phyloP scores from a whole-genome alignment of 2,888 invertebrate genomes.

The Mystacides longicornis region DNA sequence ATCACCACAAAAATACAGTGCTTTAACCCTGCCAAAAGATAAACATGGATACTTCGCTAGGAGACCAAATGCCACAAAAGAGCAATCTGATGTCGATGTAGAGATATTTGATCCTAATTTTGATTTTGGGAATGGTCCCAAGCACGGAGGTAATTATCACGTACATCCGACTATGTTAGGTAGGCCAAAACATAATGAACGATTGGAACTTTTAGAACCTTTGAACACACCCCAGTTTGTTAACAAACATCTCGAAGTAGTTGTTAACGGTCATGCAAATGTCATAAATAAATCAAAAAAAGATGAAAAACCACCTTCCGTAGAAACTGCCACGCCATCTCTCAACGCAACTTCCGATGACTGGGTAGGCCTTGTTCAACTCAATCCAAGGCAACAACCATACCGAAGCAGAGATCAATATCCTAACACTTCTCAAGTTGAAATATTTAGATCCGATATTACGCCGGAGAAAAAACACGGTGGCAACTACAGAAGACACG shows the following conservation, averaged over 20 bases:
- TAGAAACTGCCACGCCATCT: no score
- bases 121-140: conserved; percentile 22
- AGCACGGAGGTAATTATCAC: conserved; percentile 27
- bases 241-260: not conserved
- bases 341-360: no score
- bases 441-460: conserved; percentile 20
- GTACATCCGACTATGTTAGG: not conserved
- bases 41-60: no score
- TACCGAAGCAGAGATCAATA: conserved; percentile 17
- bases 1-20: no score
- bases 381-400: no score
- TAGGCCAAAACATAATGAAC: not conserved
- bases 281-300: not conserved
- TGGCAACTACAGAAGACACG: conserved; percentile 23
- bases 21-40: no score
- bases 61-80: no score
- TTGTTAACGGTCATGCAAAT: not conserved
- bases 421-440: conserved; percentile 17
- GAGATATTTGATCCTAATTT: conserved; percentile 23
- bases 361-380: no score
- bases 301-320: not conserved
- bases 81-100: conserved; percentile 19
- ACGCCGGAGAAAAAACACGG: conserved; percentile 21
- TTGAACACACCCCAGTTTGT: no score
- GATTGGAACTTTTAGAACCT: not conserved